These are phyloP conservation scores for Acipenser ruthenus DNA, from an alignment of 2,797 vertebrate genomes.

Conservation along the genomic window DNA sequence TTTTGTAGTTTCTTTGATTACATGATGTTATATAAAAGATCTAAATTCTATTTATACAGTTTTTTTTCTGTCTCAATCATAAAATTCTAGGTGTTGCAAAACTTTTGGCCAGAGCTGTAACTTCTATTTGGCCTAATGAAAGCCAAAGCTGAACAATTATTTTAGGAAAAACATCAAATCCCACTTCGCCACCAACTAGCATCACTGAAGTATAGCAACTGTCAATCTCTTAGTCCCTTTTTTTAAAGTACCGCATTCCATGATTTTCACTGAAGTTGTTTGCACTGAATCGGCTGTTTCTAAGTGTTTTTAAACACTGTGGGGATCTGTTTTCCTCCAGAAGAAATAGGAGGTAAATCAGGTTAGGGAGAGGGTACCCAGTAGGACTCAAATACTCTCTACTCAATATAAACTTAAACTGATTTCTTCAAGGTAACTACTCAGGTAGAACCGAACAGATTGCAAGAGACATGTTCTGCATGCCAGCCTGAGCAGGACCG, in stretches of 20 bases:
- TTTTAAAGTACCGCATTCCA: conserved; percentile 1
- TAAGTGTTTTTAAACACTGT: conserved; percentile 59
- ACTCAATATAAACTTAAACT: conserved; percentile 67
- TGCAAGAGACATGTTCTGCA: conserved; percentile 69
- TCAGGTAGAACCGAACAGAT: conserved; percentile 69
- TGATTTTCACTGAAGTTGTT: conserved; percentile 49
- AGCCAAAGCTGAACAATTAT: background rate
- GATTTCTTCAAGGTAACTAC: conserved; percentile 67
- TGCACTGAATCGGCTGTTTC: conserved; percentile 54
- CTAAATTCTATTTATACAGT: too few relatives aligned
- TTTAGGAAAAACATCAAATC: conserved; percentile 7
- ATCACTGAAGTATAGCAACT: background rate
- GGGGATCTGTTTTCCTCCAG: conserved; percentile 63
- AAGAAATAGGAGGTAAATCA: conserved; percentile 66
- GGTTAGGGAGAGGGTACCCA: conserved; percentile 65
- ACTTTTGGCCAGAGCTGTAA: too few relatives aligned
- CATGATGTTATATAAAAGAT: too few relatives aligned
- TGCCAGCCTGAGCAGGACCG: conserved; percentile 57
- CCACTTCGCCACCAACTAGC: background rate
- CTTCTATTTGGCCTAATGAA: background rate
- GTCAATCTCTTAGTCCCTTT: background rate
- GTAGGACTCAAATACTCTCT: conserved; percentile 62
- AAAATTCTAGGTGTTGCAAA: too few relatives aligned
- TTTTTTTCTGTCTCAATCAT: background rate
- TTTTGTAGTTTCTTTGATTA: too few relatives aligned